phyloP scores from a whole-genome alignment of 1,140 invertebrate genomes.

The Orchesella cincta region DNA sequence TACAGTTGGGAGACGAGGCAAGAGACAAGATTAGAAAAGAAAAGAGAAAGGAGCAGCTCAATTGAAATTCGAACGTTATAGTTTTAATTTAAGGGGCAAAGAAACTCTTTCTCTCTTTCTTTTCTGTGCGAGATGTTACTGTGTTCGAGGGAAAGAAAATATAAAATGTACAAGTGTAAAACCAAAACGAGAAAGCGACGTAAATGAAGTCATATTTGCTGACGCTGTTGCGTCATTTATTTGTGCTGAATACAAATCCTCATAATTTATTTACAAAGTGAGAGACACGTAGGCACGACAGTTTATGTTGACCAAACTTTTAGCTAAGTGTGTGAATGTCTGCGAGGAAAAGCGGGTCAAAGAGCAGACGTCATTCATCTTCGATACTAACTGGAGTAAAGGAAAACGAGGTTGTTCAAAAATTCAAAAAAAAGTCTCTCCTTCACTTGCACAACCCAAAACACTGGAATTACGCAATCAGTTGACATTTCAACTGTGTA shows the following conservation, averaged over 20 bases:
- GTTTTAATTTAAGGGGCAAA: conserved; percentile 18
- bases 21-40: background rate
- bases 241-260: conserved; percentile 23
- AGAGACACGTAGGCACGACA: background rate
- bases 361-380: too few species aligned
- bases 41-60: conserved; percentile 13
- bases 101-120: background rate
- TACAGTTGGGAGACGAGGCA: background rate
- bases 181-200: background rate
- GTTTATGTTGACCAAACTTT: too few species aligned
- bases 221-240: conserved; percentile 25
- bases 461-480: too few species aligned
- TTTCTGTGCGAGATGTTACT: background rate
- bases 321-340: too few species aligned
- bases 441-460: too few species aligned
- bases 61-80: conserved; percentile 29
- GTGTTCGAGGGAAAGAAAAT: background rate
- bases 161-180: background rate
- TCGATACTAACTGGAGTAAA: too few species aligned
- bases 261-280: background rate
- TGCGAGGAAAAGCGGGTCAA: too few species aligned
- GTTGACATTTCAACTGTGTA: too few species aligned
- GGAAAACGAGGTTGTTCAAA: too few species aligned
- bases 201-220: conserved; percentile 12
- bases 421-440: too few species aligned